These are phyloP conservation scores for Phengaris arion DNA, from an alignment of 2,888 invertebrate species.

Conservation along the genomic window DNA sequence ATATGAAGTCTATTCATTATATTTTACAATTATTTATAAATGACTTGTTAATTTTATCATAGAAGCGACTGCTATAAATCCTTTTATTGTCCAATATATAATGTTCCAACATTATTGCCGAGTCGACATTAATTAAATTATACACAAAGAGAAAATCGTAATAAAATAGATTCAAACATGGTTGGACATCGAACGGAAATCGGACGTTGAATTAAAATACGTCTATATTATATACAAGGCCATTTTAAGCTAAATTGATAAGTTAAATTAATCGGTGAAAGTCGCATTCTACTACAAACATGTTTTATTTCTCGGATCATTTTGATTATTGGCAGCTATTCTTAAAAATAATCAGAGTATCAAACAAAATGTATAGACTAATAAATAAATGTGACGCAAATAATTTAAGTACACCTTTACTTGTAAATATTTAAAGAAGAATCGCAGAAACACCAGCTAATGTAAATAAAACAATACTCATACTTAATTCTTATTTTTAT, in stretches of 20 bases:
- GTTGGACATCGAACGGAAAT: not conserved
- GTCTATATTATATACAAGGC: conserved; percentile 11
- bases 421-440: too few species aligned
- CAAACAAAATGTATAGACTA: too few species aligned
- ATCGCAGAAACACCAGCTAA: too few species aligned
- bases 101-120: not conserved
- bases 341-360: too few species aligned
- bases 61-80: not conserved
- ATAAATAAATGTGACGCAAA: too few species aligned
- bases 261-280: not conserved
- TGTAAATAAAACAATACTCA: too few species aligned
- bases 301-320: not conserved
- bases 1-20: not conserved
- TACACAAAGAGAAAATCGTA: conserved; percentile 7
- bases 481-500: too few species aligned
- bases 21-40: not conserved
- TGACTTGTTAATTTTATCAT: not conserved
- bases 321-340: too few species aligned
- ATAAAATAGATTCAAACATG: conserved; percentile 9
- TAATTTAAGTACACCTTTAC: too few species aligned
- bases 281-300: not conserved
- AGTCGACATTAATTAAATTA: conserved; percentile 24
- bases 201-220: conserved; percentile 4
- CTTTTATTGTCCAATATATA: conserved; percentile 12
- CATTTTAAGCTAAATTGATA: not conserved